phyloP scores from a whole-genome alignment of 2,888 invertebrate genomes.

The Athalia cordata region DNA sequence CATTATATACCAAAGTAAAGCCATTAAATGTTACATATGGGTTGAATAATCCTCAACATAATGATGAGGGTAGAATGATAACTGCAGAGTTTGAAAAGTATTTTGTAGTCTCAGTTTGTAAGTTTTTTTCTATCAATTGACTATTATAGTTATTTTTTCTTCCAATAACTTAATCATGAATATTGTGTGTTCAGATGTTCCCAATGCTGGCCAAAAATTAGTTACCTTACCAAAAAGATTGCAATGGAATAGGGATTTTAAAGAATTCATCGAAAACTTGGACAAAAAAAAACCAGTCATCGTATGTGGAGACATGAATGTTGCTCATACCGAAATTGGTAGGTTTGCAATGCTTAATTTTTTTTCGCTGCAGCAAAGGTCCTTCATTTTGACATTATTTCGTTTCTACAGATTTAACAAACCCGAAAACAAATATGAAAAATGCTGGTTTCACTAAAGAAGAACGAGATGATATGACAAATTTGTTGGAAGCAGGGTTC shows the following conservation, averaged over 20 bases:
- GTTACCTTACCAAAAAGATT: conserved; percentile 91
- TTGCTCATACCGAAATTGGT: conserved; percentile 96
- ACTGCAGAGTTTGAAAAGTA: conserved; percentile 96
- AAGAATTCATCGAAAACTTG: conserved; percentile 84
- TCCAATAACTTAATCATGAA: background rate
- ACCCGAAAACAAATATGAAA: conserved; percentile 94
- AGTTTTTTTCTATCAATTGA: conserved; percentile 60
- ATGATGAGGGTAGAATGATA: conserved; percentile 89
- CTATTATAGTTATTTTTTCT: background rate
- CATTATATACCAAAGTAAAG: conserved; percentile 87
- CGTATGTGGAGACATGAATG: conserved; percentile 97
- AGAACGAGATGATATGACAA: conserved; percentile 93
- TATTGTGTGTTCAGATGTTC: conserved; percentile 83
- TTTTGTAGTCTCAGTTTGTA: conserved; percentile 89
- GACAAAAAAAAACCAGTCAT: conserved; percentile 95
- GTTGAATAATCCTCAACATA: conserved; percentile 82
- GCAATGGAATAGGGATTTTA: conserved; percentile 92
- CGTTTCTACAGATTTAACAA: conserved; percentile 84
- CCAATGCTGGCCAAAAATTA: conserved; percentile 93
- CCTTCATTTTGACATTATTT: conserved; percentile 6
- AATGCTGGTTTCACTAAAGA: conserved; percentile 97
- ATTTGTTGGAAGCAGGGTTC: conserved; percentile 87
- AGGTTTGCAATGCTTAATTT: conserved; percentile 54
- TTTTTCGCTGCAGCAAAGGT: too few species aligned
- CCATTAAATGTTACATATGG: conserved; percentile 91